These are phyloP conservation scores for Neoscelio sp. DNA, from an alignment of 2,888 invertebrate genomes.

Conservation along the genomic window DNA sequence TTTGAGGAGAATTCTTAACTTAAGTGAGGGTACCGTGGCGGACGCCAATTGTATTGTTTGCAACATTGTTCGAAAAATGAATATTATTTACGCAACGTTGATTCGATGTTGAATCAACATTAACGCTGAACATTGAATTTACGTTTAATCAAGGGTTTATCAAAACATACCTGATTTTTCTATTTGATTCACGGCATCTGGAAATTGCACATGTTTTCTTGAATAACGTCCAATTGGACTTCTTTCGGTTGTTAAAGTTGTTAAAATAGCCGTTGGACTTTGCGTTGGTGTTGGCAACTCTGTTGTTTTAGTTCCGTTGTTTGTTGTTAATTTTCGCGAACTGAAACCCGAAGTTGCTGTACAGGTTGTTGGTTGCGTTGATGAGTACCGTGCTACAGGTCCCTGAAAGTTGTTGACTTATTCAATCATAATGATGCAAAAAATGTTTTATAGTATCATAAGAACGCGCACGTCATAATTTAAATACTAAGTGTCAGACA, in stretches of 20 bases:
- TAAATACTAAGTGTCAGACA: no score
- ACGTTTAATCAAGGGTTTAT: no score
- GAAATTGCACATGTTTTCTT: constrained; percentile 90
- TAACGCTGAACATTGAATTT: no score
- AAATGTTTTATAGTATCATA: no score
- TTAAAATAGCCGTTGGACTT: constrained; percentile 83
- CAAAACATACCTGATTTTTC: constrained; percentile 73
- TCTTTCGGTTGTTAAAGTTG: constrained; percentile 77
- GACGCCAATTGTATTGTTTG: no score
- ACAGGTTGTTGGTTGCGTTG: constrained; percentile 83
- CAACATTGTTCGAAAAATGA: no score
- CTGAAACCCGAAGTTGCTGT: constrained; percentile 84
- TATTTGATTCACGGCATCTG: constrained; percentile 81
- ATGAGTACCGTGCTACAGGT: constrained; percentile 84
- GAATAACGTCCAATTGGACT: constrained; percentile 82
- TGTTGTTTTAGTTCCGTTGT: constrained; percentile 83
- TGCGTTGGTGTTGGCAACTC: constrained; percentile 83
- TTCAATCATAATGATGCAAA: background rate
- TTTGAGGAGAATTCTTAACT: no score
- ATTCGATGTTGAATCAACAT: no score
- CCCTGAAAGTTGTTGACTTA: constrained; percentile 73
- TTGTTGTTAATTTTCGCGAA: constrained; percentile 78
- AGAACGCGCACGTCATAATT: no score
- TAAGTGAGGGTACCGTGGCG: no score
- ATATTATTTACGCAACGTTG: no score